Base-by-base conservation (phyloP, 2,888 invertebrate genomes). In the Nineta flava region DNA sequence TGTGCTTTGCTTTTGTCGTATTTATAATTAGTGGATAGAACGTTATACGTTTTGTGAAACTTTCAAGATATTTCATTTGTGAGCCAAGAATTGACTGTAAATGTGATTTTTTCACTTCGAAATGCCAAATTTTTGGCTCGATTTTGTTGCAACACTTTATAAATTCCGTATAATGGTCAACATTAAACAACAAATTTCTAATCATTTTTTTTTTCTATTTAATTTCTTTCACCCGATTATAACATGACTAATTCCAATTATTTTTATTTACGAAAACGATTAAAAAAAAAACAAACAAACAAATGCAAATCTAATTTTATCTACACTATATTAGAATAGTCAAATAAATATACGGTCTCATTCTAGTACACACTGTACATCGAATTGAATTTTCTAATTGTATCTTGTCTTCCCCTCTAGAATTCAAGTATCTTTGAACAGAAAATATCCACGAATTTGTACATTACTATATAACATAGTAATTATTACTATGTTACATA, bases 51-150 rank as follows among this genome's bases (percentile, higher is more conserved):
- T 44, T 44, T 44, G 44, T 44, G 26, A 44, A 44, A 44, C 44
- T 13, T 26, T 26, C 26, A 26, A 44, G 44, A 44, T 17, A 44
- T 44, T 44, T 44, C 44, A 44, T 44, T 44, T 48, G 48, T 48
- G 34, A 49, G 49, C 49, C 44, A 49, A 44, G 40, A 35, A 44
- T 17, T 44, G 26, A 44, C 44, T 44, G 26, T 26, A 26, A 26
- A 26, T 34, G 35, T 17, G 31, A 45, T 38, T 49, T 49, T 49
- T 49, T 49, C 45, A 13, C 16, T 38, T 40, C 41, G 26, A 49
- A 49, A 49, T 49, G 49, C 49, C 49, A 49, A 44, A 49, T 49
- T 49, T 49, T 49, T 49, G 49, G 49, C 49, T 49, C 48, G 48
- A 48, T 40, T 40, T 48, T 19, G 16, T 34, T 44, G 31, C 26